Percentiles rank a stretch among this genome's conserved stretches.
phyloP scores from a whole-genome alignment of 2,888 invertebrate genomes.

The Cabera pusaria region DNA sequence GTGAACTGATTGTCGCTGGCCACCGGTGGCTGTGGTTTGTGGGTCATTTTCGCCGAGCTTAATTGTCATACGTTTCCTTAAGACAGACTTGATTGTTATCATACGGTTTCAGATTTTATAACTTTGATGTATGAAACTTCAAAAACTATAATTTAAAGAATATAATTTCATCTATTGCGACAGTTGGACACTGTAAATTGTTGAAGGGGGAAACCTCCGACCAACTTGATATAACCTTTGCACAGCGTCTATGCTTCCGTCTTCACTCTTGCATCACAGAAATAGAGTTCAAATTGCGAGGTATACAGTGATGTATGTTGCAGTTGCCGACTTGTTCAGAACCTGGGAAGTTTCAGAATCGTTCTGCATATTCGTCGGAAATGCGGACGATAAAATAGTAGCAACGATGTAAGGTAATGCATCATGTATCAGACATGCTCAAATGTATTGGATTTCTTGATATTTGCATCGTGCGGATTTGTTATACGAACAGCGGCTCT shows the following conservation, averaged over 20 bases:
- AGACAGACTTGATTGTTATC: no score
- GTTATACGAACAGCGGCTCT: neutral
- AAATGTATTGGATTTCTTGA: conserved; percentile 24
- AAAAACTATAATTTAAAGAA: no score
- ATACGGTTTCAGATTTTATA: no score
- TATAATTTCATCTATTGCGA: conserved; percentile 46
- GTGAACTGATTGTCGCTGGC: no score
- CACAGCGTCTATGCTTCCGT: conserved; percentile 26
- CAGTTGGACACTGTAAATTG: conserved; percentile 50
- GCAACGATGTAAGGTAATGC: conserved; percentile 43
- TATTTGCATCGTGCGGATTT: conserved; percentile 10
- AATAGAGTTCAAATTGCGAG: conserved; percentile 21
- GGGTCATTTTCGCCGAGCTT: no score
- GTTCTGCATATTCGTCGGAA: conserved; percentile 49
- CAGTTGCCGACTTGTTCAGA: conserved; percentile 37
- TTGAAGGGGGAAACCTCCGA: conserved; percentile 36
- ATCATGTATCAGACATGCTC: conserved; percentile 43
- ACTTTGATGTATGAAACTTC: no score
- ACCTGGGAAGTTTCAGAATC: conserved; percentile 45
- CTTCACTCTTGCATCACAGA: no score
- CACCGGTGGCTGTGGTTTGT: no score
- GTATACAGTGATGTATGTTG: no score
- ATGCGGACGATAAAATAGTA: conserved; percentile 44
- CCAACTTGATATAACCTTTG: conserved; percentile 44
- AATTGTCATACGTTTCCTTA: no score